Percentiles rank a stretch among this genome's conserved stretches.
Conservation (phyloP, 2,888 invertebrate species). For the Apocheima hispidaria region DNA sequence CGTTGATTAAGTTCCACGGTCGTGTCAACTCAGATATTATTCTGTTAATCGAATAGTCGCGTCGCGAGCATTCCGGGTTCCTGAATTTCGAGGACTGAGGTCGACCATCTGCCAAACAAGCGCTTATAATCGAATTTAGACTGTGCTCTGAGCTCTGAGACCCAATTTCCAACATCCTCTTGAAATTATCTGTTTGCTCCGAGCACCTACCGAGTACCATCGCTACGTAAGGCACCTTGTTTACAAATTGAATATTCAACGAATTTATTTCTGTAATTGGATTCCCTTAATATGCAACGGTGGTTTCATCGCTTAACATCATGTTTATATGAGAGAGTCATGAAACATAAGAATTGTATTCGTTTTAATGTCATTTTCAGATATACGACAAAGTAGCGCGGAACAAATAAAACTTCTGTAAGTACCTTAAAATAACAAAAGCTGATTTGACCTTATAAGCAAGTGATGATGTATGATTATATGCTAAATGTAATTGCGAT, state of each 20-base stretch:
- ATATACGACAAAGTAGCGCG: too few species aligned
- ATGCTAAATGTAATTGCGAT: not conserved
- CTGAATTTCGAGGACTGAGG: slow-evolving; percentile 46
- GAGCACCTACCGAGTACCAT: slow-evolving; percentile 49
- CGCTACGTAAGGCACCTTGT: slow-evolving; percentile 36
- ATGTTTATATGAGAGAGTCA: too few species aligned
- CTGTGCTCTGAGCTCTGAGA: slow-evolving; percentile 49
- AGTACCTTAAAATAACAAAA: too few species aligned
- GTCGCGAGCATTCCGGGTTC: slow-evolving; percentile 45
- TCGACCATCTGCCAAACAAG: slow-evolving; percentile 52
- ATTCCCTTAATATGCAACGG: slow-evolving; percentile 15
- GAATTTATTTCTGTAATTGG: slow-evolving; percentile 34
- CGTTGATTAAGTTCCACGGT: slow-evolving; percentile 51
- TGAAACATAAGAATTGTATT: too few species aligned
- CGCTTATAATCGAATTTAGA: slow-evolving; percentile 60
- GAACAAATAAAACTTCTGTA: too few species aligned
- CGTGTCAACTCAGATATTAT: slow-evolving; percentile 57
- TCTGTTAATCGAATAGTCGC: slow-evolving; percentile 58
- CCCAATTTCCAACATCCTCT: slow-evolving; percentile 47
- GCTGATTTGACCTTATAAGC: too few species aligned
- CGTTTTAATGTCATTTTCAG: too few species aligned
- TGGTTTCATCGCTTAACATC: not conserved
- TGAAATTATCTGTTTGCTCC: slow-evolving; percentile 57
- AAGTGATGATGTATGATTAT: not conserved
- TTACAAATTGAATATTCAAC: slow-evolving; percentile 45